Evolutionary conservation across 2,888 invertebrate species (phyloP).

Genomic region (Cheilosia impressa): DNA sequence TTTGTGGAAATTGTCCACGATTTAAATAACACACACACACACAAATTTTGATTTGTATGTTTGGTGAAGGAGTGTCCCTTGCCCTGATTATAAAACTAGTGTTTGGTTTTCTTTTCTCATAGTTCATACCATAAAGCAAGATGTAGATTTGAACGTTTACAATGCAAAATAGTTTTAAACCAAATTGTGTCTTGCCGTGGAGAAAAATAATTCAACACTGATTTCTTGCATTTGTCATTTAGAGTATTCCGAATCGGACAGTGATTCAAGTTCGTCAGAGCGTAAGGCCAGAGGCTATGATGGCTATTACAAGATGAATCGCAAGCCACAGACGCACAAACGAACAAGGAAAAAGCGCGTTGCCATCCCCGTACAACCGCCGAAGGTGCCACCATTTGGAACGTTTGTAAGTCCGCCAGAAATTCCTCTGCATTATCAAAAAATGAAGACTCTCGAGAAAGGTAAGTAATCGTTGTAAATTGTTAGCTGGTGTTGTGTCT

Average conservation of each 20-base stretch:
- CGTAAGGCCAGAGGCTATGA: conserved; percentile 86
- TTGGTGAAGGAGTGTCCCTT: conserved; percentile 69
- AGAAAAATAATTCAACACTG: conserved; percentile 15
- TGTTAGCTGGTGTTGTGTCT: background rate
- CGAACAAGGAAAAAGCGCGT: conserved; percentile 89
- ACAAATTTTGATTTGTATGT: conserved; percentile 39
- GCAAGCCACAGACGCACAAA: conserved; percentile 89
- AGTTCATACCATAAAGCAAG: conserved; percentile 72
- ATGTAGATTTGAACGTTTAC: conserved; percentile 75
- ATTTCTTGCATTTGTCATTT: conserved; percentile 76
- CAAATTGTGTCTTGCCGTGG: background rate
- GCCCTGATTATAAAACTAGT: conserved; percentile 44
- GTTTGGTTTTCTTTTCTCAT: conserved; percentile 40
- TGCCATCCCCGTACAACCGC: conserved; percentile 94
- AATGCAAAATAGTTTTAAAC: conserved; percentile 53
- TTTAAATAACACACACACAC: conserved; percentile 8
- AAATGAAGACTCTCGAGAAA: conserved; percentile 82
- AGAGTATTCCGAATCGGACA: conserved; percentile 95
- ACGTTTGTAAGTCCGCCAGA: conserved; percentile 88
- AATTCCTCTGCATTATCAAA: conserved; percentile 85
- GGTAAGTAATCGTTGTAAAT: conserved; percentile 77
- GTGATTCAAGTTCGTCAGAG: conserved; percentile 87
- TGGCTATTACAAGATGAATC: conserved; percentile 87
- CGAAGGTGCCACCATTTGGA: conserved; percentile 90
- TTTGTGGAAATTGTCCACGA: conserved; percentile 41